phyloP scores from a whole-genome alignment of 2,888 invertebrate genomes.

The Macrostomum cliftonense region DNA sequence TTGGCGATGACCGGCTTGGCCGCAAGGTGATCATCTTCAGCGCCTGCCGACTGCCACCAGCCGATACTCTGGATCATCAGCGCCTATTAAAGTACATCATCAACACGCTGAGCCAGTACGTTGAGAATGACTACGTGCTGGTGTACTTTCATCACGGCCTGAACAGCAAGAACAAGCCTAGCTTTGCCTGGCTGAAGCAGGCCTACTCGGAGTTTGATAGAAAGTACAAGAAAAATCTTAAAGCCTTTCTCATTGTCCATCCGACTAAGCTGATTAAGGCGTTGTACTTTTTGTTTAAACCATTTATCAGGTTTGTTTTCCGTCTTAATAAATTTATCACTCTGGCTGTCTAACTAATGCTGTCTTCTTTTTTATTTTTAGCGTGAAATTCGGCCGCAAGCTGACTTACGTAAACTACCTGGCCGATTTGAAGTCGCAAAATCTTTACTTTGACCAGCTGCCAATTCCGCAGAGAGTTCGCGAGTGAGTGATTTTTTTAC shows the following conservation, averaged over 20 bases:
- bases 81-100: conserved; percentile 64
- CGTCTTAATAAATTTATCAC: too few relatives aligned
- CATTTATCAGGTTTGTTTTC: conserved; percentile 58
- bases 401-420: conserved; percentile 89
- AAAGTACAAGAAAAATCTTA: conserved; percentile 85
- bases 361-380: conserved; percentile 36
- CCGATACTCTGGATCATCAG: conserved; percentile 55
- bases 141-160: conserved; percentile 94
- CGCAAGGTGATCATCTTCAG: conserved; percentile 87
- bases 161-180: conserved; percentile 81
- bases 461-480: conserved; percentile 70
- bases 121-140: conserved; percentile 91
- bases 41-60: conserved; percentile 67
- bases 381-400: conserved; percentile 92
- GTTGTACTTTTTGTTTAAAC: conserved; percentile 73
- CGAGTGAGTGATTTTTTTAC: conserved; percentile 51
- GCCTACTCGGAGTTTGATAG: conserved; percentile 90
- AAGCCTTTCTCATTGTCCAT: conserved; percentile 90
- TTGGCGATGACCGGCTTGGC: conserved; percentile 60
- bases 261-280: conserved; percentile 88
- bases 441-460: conserved; percentile 64
- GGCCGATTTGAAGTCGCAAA: conserved; percentile 65
- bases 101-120: conserved; percentile 81
- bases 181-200: conserved; percentile 81
- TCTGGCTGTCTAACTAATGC: too few relatives aligned